phyloP scores from a whole-genome alignment of 2,888 invertebrate genomes.

The Drosophila subquinaria region DNA sequence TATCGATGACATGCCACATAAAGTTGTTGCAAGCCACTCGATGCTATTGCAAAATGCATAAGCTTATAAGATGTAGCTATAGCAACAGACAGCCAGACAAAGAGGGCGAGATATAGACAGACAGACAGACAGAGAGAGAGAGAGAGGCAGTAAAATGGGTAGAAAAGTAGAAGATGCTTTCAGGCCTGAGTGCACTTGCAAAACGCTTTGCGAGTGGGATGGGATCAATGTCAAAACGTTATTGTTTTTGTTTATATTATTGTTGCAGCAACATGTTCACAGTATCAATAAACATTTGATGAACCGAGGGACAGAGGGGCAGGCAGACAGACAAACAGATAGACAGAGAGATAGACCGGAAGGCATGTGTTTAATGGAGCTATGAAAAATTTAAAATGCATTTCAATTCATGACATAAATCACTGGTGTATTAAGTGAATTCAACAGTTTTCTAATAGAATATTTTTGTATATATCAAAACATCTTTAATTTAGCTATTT shows the following conservation, averaged over 20 bases:
- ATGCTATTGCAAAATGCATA: slow-evolving; percentile 52
- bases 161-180: slow-evolving; percentile 7
- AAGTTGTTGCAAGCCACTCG: slow-evolving; percentile 36
- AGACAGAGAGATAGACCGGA: not conserved
- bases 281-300: slow-evolving; percentile 55
- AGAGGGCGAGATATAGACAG: not conserved
- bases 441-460: not conserved
- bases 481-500: too few species aligned
- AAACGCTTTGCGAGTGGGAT: slow-evolving; percentile 39
- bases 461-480: not conserved
- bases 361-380: slow-evolving; percentile 5
- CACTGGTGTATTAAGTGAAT: not conserved
- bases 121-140: not conserved
- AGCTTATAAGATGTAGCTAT: slow-evolving; percentile 5
- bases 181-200: slow-evolving; percentile 36
- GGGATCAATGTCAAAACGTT: slow-evolving; percentile 41
- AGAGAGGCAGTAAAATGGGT: not conserved
- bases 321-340: not conserved
- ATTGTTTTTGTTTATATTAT: slow-evolving; percentile 54
- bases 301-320: slow-evolving; percentile 12
- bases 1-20: slow-evolving; percentile 45
- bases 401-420: not conserved
- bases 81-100: not conserved
- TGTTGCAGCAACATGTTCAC: slow-evolving; percentile 44
- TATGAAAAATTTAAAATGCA: slow-evolving; percentile 12